A percentile compares a stretch with the other conserved stretches of the same genome.
Evolutionary conservation across 2,113 vertebrate genomes (phyloP).

Genomic region (Microtus oregoni): DNA sequence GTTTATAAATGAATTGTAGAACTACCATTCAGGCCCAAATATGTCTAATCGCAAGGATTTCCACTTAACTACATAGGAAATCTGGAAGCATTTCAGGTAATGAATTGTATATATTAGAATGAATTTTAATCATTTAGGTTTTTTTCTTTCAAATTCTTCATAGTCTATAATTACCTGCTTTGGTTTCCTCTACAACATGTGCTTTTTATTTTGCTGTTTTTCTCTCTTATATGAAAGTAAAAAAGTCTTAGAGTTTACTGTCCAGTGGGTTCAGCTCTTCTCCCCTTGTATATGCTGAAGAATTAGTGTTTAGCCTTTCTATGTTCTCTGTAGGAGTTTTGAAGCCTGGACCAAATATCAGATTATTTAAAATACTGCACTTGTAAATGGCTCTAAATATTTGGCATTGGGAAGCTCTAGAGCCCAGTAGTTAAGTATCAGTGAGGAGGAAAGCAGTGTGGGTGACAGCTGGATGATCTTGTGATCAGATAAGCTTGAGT

Average conservation of each 20-base stretch:
- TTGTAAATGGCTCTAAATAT: slow-evolving; percentile 39
- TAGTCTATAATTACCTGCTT: slow-evolving; percentile 28
- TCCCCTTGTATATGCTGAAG: not conserved
- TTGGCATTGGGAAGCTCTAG: slow-evolving; percentile 7
- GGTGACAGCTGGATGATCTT: not conserved
- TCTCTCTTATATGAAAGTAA: not conserved
- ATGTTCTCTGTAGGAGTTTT: not conserved
- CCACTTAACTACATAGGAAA: slow-evolving; percentile 31
- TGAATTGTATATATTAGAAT: slow-evolving; percentile 28
- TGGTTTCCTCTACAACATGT: not conserved
- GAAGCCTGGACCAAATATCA: not conserved
- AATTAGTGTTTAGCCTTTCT: not conserved
- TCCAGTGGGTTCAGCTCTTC: not conserved
- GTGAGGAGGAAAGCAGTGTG: not conserved
- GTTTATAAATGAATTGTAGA: slow-evolving; percentile 53
- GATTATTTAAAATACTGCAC: slow-evolving; percentile 48
- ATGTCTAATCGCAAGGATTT: slow-evolving; percentile 38
- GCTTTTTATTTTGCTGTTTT: not conserved
- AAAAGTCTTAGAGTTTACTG: slow-evolving; percentile 43
- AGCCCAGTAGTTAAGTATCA: not conserved
- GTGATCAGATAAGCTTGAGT: not conserved
- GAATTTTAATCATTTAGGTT: slow-evolving; percentile 44
- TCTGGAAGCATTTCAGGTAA: slow-evolving; percentile 42
- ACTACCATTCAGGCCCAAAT: slow-evolving; percentile 17
- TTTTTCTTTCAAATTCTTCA: slow-evolving; percentile 59